Conservation (phyloP, 2,113 vertebrate species). For the Elgaria multicarinata region DNA sequence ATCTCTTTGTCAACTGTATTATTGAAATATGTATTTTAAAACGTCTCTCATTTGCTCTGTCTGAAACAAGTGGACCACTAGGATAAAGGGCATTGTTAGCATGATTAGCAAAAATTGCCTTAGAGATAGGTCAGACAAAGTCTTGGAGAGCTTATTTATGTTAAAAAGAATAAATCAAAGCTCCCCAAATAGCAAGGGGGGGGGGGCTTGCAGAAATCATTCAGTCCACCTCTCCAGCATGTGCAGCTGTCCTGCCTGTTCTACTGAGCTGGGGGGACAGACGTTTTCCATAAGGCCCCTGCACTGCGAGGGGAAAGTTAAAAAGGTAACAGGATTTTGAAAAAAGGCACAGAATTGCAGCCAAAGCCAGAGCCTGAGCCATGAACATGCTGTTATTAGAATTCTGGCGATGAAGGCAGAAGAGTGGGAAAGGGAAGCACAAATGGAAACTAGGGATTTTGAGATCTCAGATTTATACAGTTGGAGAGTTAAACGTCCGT, state of each 20-base stretch:
- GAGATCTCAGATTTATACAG: constrained; percentile 58
- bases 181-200: not conserved
- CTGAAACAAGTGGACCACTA: not conserved
- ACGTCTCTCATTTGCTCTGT: not conserved
- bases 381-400: constrained; percentile 76
- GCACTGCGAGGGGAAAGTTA: constrained; percentile 33
- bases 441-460: constrained; percentile 72
- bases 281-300: constrained; percentile 27
- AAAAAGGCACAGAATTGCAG: constrained; percentile 66
- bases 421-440: constrained; percentile 59
- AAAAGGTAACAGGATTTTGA: constrained; percentile 18
- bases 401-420: constrained; percentile 70
- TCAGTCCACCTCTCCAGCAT: not conserved
- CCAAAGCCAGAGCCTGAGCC: constrained; percentile 74
- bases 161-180: not conserved
- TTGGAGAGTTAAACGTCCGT: constrained; percentile 64
- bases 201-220: not conserved
- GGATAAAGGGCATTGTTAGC: not conserved
- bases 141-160: not conserved
- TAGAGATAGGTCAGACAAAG: not conserved
- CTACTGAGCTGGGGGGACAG: constrained; percentile 22
- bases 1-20: not conserved
- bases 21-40: not conserved
- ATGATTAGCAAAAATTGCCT: not conserved
- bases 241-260: not conserved